A percentile compares a stretch with the other conserved stretches of the same genome.
Evolutionary conservation across 37 sponge, comb jelly and placozoan genomes (phyloP).

Genomic region (Dysidea cf. avara): DNA sequence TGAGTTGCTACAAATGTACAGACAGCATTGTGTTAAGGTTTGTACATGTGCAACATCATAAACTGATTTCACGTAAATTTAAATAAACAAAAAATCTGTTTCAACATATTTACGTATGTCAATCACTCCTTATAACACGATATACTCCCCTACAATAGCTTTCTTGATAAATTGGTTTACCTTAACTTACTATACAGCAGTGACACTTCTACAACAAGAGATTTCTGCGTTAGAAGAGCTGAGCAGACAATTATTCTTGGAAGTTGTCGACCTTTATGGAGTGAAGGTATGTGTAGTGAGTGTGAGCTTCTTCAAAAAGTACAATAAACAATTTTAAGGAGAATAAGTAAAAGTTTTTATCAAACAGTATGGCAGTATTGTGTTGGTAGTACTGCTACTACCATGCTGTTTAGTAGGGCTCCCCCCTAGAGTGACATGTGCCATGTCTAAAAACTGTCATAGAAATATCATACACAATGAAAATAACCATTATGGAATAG

Average conservation of each 20-base stretch:
- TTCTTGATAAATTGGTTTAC: background rate
- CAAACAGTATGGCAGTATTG: no score
- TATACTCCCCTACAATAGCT: background rate
- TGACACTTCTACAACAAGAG: slow-evolving; percentile 69
- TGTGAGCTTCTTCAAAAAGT: no score
- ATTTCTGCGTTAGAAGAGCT: slow-evolving; percentile 88
- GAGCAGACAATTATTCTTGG: slow-evolving; percentile 87
- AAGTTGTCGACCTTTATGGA: slow-evolving; percentile 87
- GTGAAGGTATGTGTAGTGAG: slow-evolving; percentile 60
- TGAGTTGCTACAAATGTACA: no score
- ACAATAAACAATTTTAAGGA: no score
- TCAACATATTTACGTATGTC: background rate
- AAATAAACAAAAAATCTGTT: background rate
- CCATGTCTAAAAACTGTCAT: no score
- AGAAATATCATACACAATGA: no score
- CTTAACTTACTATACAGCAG: slow-evolving; percentile 35
- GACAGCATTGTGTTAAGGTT: background rate
- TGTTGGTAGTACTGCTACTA: no score
- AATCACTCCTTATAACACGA: background rate
- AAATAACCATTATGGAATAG: no score
- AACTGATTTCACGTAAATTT: background rate
- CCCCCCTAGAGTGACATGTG: no score
- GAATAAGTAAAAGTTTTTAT: no score
- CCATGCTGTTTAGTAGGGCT: no score
- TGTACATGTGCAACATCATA: background rate